Conservation (phyloP, 2,113 vertebrate genomes). For the Sakesphorus luctuosus region DNA sequence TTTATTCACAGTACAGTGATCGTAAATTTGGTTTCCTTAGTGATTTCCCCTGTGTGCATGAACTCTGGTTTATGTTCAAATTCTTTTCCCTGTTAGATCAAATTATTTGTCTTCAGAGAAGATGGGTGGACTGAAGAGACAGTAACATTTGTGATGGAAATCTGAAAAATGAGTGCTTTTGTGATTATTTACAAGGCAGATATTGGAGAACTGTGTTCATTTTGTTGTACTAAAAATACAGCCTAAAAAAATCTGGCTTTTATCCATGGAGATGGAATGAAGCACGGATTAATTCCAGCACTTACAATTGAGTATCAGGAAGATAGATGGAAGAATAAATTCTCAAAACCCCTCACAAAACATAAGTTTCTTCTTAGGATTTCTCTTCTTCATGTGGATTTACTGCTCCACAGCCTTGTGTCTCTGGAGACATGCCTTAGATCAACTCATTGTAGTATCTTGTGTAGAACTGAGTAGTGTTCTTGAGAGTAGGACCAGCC, state of each 20-base stretch:
- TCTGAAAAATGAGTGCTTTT: slow-evolving; percentile 34
- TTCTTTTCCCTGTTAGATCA: slow-evolving; percentile 32
- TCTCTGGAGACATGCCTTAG: neutral
- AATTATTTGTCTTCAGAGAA: slow-evolving; percentile 46
- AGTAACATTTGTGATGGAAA: slow-evolving; percentile 25
- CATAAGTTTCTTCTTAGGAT: neutral
- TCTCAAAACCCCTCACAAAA: neutral
- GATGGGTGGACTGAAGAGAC: neutral
- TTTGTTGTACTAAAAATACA: neutral
- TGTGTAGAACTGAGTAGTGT: neutral
- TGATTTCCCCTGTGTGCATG: slow-evolving; percentile 14
- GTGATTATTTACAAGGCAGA: slow-evolving; percentile 19
- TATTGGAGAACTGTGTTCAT: neutral
- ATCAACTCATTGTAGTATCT: neutral
- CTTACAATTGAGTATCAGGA: neutral
- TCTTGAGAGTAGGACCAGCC: neutral
- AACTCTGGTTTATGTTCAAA: slow-evolving; percentile 41
- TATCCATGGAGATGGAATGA: neutral
- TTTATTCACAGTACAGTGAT: slow-evolving; percentile 6
- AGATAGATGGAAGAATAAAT: neutral
- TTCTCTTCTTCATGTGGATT: neutral
- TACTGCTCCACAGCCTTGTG: neutral
- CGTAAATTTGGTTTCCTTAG: slow-evolving; percentile 40
- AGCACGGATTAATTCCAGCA: neutral
- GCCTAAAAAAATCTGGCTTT: neutral